Evolutionary conservation across 2,797 vertebrate species (phyloP), one percentile per base, ranked within the genome.

Genomic region (Martes flavigula): DNA sequence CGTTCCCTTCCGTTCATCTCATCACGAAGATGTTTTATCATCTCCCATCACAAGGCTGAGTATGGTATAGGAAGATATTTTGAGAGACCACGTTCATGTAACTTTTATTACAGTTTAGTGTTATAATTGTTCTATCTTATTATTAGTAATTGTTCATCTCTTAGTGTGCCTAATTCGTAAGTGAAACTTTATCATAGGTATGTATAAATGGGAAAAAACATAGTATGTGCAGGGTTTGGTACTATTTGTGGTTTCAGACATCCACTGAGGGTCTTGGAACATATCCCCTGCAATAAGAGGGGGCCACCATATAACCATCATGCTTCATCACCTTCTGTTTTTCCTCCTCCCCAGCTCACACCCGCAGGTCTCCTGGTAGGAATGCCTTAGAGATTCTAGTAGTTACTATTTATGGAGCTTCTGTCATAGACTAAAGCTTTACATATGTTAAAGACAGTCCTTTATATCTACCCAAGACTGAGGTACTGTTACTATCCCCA

Each of bases 281-380:
- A 18, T 10, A 75, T 4, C 40, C 72, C 43, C 8, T 10, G 27
- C 72, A 46, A 40, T 30, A 75, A 30, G 72, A 27, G 43, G 27
- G 7, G 72, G 3, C 43, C 43, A 30, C 72, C 43, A 2, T 95
- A 38, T 25, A 27, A 30, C 7, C 12, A 1, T 32, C 5, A 11
- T 9, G 14, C 64, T 40, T 86, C 58, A 1, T 40, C 56, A 0
- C 35, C 51, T 54, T 79, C 27, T n/a, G 21, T 56, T 30, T 7
- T 40, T 38, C 30, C 32, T n/a, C 8, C 30, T 40, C 66, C n/a
- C 82, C 38, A 85, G 87, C 91, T 98, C 97, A 89, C 85, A 94
- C 43, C 68, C 51, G 21, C 56, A 66, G 17, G 11, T 30, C n/a
- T 51, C 14, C 38, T n/a, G 38, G 46, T 21, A 7, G 12, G 35